These are phyloP conservation scores for Branchellion lobata DNA, from an alignment of 2,888 invertebrate species.

Conservation along the genomic window DNA sequence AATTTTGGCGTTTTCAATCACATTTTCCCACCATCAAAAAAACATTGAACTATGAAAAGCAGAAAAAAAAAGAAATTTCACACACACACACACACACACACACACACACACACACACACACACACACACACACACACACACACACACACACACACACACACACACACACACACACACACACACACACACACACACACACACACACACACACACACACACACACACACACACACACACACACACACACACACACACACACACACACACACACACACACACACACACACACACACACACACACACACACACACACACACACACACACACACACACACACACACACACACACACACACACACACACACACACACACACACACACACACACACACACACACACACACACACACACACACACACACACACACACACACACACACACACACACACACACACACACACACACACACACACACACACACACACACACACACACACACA, in stretches of 20 bases:
- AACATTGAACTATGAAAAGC: background rate
- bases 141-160: slow-evolving; percentile 23
- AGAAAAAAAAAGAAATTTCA: background rate
- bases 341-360: background rate
- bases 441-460: no score
- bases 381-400: no score
- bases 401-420: no score
- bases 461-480: no score
- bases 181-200: slow-evolving; percentile 19
- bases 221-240: slow-evolving; percentile 23
- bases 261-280: slow-evolving; percentile 23
- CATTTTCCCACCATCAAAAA: background rate
- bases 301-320: slow-evolving; percentile 34
- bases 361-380: background rate
- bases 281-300: slow-evolving; percentile 31
- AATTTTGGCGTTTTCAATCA: no score
- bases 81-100: slow-evolving; percentile 19
- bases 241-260: slow-evolving; percentile 20
- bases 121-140: slow-evolving; percentile 19
- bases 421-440: no score
- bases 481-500: no score
- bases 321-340: background rate
- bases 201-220: slow-evolving; percentile 5
- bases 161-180: slow-evolving; percentile 19
- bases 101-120: slow-evolving; percentile 23